Evolutionary conservation across 1,140 invertebrate species (phyloP), one percentile per base, ranked within the genome.

Genomic region (Tetramorium simillimum): DNA sequence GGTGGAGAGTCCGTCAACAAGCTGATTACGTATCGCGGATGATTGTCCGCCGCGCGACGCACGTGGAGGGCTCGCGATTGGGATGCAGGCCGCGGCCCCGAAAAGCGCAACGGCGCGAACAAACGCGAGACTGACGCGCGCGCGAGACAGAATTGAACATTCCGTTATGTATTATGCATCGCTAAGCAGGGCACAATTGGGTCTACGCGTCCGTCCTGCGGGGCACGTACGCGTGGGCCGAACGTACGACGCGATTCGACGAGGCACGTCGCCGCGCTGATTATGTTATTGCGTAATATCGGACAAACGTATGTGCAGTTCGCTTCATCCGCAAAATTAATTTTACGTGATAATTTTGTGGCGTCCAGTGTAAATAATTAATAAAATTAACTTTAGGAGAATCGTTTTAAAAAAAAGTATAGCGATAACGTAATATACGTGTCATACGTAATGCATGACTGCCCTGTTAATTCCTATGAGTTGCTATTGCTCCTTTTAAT

Each of bases 81-180:
- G 78, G 63, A 88, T 87, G 86, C 86, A 89, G 85, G 88, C 56
- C 88, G 85, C 56, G n/a, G 18, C 56, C 6, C 46, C 76, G 89
- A 77, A 90, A 90, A 89, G 89, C 85, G 77, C 89, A 88, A 87
- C 88, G 85, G 89, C 88, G 85, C 88, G 88, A 70, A 85, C 85
- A 70, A 86, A 86, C 75, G 76, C 67, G 33, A 85, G 84, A 77
- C 76, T 63, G 88, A 84, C 80, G 76, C 86, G 89, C 85, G 80
- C 86, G 86, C 9, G 40, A 43, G 65, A 88, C 89, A 76, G 85
- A 82, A 91, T 91, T 88, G 90, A 87, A 88, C 81, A 86, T 72
- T n/a, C 51, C 87, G 63, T 77, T 78, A 78, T 87, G 90, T 91
- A 91, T 91, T 90, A 90, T 91, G 91, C 91, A 92, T 92, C 88